phyloP scores from a whole-genome alignment of 2,113 vertebrate genomes.

The Onychostruthus taczanowskii region DNA sequence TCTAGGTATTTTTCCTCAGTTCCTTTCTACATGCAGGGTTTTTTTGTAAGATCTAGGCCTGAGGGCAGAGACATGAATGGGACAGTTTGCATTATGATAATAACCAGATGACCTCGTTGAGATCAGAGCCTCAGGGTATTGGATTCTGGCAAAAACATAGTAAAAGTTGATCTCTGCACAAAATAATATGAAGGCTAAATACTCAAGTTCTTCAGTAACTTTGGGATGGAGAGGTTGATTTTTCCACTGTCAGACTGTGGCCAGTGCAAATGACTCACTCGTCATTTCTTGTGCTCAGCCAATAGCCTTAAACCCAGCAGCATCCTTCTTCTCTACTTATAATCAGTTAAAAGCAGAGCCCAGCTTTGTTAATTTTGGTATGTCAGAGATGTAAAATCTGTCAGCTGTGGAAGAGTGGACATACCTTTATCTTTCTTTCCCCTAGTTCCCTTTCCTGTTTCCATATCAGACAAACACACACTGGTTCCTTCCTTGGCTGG shows the following conservation, averaged over 20 bases:
- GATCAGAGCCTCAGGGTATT: neutral
- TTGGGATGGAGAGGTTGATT: neutral
- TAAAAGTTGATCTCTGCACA: neutral
- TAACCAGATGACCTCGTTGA: neutral
- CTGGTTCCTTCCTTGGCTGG: neutral
- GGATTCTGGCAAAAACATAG: neutral
- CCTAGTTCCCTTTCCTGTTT: neutral
- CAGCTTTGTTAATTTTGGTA: neutral
- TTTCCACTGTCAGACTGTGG: neutral
- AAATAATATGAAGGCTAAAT: neutral
- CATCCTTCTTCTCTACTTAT: neutral
- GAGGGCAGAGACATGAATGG: neutral
- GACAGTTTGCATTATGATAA: neutral
- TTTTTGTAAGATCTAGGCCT: neutral
- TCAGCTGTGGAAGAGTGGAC: neutral
- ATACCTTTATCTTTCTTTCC: neutral
- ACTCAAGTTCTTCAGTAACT: neutral
- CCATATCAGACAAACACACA: neutral
- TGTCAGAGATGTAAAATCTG: neutral
- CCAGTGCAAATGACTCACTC: neutral
- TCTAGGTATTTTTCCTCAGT: neutral
- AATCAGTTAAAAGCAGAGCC: conserved; percentile 14
- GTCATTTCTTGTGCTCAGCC: neutral
- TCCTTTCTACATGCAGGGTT: neutral
- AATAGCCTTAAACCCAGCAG: neutral